Percentiles rank a stretch among this genome's conserved stretches.
phyloP scores from a whole-genome alignment of 2,113 vertebrate genomes.

The Barbus barbus region DNA sequence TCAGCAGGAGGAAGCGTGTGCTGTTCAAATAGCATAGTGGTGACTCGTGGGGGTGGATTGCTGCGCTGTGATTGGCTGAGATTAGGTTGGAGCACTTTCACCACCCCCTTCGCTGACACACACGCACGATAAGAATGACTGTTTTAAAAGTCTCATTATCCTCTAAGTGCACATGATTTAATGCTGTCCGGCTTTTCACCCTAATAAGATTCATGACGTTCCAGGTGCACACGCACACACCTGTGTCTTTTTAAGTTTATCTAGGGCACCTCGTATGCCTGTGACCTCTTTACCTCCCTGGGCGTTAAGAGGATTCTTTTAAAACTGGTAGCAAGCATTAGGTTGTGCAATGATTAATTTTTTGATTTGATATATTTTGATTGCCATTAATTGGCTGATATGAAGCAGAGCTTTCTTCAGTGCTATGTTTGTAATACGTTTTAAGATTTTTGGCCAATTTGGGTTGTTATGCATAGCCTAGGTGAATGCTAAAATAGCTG shows the following conservation, averaged over 20 bases:
- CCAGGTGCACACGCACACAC: neutral
- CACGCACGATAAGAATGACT: neutral
- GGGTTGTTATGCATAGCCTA: too few species aligned
- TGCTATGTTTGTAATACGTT: too few species aligned
- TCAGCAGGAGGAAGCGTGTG: slow-evolving; percentile 11
- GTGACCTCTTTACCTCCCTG: neutral
- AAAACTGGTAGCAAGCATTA: neutral
- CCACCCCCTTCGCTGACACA: neutral
- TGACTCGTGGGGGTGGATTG: slow-evolving; percentile 31
- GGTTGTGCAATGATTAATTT: neutral
- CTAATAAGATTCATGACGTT: slow-evolving; percentile 17
- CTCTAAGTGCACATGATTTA: slow-evolving; percentile 4
- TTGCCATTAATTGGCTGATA: neutral
- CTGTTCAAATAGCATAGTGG: slow-evolving; percentile 11
- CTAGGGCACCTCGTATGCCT: neutral
- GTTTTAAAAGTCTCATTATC: slow-evolving; percentile 13
- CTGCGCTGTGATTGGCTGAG: slow-evolving; percentile 17
- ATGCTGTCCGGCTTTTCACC: neutral
- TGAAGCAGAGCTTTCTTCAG: too few species aligned
- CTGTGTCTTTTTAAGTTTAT: neutral
- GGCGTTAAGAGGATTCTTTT: neutral
- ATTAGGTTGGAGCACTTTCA: neutral
- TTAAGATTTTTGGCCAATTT: too few species aligned
- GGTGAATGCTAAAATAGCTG: too few species aligned
- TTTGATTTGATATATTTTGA: too few species aligned